phyloP scores from a whole-genome alignment of 2,113 vertebrate species.

The Stegostoma tigrinum region DNA sequence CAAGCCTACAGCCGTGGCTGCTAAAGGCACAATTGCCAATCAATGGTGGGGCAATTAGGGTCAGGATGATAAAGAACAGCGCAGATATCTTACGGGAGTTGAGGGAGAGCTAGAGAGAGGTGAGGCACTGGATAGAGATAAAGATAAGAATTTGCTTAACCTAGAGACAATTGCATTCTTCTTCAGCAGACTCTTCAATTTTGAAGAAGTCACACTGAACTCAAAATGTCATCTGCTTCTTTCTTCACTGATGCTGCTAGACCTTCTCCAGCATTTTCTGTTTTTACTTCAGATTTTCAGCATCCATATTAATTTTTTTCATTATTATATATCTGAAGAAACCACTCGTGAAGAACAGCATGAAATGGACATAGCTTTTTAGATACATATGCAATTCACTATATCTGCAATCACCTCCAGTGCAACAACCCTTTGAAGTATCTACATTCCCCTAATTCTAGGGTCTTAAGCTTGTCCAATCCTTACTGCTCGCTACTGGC shows the following conservation, averaged over 20 bases:
- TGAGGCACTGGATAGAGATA: not conserved
- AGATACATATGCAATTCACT: not conserved
- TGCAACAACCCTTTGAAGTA: not conserved
- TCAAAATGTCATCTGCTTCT: too few relatives aligned
- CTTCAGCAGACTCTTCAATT: too few relatives aligned
- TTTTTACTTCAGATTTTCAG: too few relatives aligned
- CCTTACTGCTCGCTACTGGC: not conserved
- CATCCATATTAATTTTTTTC: too few relatives aligned
- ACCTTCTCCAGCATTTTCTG: too few relatives aligned
- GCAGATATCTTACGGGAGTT: not conserved
- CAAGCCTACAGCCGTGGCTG: not conserved
- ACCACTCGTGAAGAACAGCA: not conserved
- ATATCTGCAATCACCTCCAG: not conserved
- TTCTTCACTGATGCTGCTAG: too few relatives aligned
- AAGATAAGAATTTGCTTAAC: not conserved
- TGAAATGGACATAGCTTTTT: not conserved
- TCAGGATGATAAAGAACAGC: not conserved
- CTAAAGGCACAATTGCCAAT: not conserved
- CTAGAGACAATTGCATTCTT: not conserved
- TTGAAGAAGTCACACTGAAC: too few relatives aligned
- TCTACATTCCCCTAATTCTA: not conserved
- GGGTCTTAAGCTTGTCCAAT: not conserved
- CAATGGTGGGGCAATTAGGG: not conserved
- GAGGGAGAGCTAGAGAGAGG: too few relatives aligned
- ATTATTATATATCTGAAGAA: not conserved